These are phyloP conservation scores for Itoplectis maculator DNA, from an alignment of 2,888 invertebrate species.

Conservation along the genomic window DNA sequence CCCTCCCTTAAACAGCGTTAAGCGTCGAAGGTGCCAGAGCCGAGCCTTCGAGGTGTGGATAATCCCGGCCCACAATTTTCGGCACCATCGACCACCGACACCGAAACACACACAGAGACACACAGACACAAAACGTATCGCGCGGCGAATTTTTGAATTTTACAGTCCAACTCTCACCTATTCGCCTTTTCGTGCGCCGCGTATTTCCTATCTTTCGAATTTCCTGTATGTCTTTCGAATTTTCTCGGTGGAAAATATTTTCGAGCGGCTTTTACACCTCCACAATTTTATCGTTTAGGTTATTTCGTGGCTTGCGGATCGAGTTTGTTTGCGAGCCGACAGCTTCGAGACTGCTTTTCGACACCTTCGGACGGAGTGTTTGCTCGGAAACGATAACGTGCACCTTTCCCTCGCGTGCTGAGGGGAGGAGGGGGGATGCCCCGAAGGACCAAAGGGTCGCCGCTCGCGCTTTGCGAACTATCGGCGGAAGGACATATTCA, in stretches of 20 bases:
- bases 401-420: neutral
- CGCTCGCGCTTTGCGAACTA: slow-evolving; percentile 17
- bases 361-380: slow-evolving; percentile 46
- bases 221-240: slow-evolving; percentile 22
- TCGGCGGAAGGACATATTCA: neutral
- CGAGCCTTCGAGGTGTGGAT: slow-evolving; percentile 63
- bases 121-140: slow-evolving; percentile 11
- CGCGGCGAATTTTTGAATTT: slow-evolving; percentile 56
- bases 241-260: slow-evolving; percentile 17
- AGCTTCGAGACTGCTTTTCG: slow-evolving; percentile 39
- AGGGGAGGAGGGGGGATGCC: no score
- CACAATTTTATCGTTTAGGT: slow-evolving; percentile 29
- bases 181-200: slow-evolving; percentile 1
- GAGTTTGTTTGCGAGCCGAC: slow-evolving; percentile 50
- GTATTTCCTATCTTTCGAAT: slow-evolving; percentile 18
- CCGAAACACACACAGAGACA: slow-evolving; percentile 38
- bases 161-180: slow-evolving; percentile 22
- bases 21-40: slow-evolving; percentile 52
- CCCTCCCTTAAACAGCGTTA: slow-evolving; percentile 26
- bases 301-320: neutral
- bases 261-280: neutral
- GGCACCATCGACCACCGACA: slow-evolving; percentile 36
- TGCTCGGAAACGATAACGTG: slow-evolving; percentile 37
- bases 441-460: slow-evolving; percentile 17
- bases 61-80: slow-evolving; percentile 63